Evolutionary conservation across 2,113 vertebrate genomes (phyloP).

Genomic region (human): GRCh38 chr2:5209501-5210000

Average conservation of each 20-base stretch:
- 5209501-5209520: not conserved
- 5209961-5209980: not conserved
- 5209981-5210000: not conserved
- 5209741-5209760: not conserved
- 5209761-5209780: not conserved
- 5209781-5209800: not conserved
- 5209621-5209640: not conserved
- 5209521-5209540: not conserved
- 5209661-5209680: not conserved
- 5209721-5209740: not conserved
- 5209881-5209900: not conserved
- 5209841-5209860: not conserved
- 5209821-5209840: not conserved
- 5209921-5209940: not conserved
- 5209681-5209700: not conserved
- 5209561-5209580: not conserved
- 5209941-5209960: not conserved
- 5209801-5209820: not conserved
- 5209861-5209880: not conserved
- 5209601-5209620: not conserved
- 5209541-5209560: not conserved
- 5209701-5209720: not conserved
- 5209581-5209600: not conserved
- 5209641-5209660: not conserved
- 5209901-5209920: not conserved